Base-by-base conservation (phyloP, 2,113 vertebrate species). In the Odocoileus hemionus region DNA sequence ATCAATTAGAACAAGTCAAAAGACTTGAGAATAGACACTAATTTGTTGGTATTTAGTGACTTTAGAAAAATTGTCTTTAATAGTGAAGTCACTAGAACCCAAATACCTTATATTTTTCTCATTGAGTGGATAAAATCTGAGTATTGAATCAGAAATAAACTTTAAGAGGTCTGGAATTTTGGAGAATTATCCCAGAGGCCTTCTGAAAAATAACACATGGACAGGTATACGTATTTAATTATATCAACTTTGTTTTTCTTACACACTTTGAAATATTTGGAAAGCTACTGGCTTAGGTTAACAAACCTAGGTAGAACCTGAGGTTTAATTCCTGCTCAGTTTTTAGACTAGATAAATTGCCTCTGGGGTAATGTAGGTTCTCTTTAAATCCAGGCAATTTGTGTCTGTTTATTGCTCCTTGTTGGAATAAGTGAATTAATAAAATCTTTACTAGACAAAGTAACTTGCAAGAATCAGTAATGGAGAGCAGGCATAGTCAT, bases 1-100 rank as follows among this genome's bases (percentile, higher is more conserved):
- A 58, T 91, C 79, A 74, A 87, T 86, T 97, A 95, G 55, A 96
- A 86, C 4, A 86, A 93, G 36, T 94, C 30, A 95, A 54, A 79
- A 33, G 10, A 85, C 80, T 80, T 94, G 83, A 76, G 85, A 96
- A 90, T 47, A 89, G 79, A 93, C 25, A 85, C 19, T 87, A 80
- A 94, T 86, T 60, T 91, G 86, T 83, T 89, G 86, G 86, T 74
- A 74, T 76, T 90, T 78, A 86, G 54, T 57, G 30, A 85, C 39
- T 94, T 92, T 47, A 43, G 39, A 96, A 96, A 85, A 96, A 55
- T 50, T 60, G 36, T 25, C 61, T 95, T 76, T 92, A 86, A 54
- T 43, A 86, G 54, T 28, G 58, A 94, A 91, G 36, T 88, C 60
- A 83, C 6, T 52, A 96, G 28, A 4, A 86, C 47, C 79, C 50